These are phyloP conservation scores for Lacerta viridis DNA, from an alignment of 2,797 vertebrate genomes.

Conservation along the genomic window DNA sequence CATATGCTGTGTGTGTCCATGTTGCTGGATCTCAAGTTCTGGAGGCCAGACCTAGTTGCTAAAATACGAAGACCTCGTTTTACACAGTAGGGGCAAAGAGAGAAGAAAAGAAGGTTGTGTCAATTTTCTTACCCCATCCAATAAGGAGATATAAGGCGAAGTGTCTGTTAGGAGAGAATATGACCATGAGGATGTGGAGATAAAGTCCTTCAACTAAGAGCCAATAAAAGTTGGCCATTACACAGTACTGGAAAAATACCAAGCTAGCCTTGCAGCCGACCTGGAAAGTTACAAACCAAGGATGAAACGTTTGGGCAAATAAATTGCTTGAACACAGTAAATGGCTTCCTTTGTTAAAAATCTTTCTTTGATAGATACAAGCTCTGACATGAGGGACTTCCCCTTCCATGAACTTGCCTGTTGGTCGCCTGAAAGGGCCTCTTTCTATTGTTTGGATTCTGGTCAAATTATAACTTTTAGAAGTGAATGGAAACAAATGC, in stretches of 20 bases:
- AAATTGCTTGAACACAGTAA: conserved; percentile 32
- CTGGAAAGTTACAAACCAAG: conserved; percentile 75
- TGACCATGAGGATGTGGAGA: conserved; percentile 89
- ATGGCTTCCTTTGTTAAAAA: conserved; percentile 39
- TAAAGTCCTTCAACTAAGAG: conserved; percentile 93
- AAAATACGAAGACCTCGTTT: neutral
- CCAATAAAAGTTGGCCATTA: conserved; percentile 96
- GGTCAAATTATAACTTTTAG: conserved; percentile 27
- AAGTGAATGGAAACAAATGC: conserved; percentile 1
- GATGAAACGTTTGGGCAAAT: conserved; percentile 42
- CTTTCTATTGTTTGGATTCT: conserved; percentile 3
- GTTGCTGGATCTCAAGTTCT: neutral
- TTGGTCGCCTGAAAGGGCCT: conserved; percentile 9
- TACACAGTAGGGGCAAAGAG: neutral
- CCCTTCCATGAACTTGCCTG: conserved; percentile 19
- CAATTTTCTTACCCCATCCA: conserved; percentile 88
- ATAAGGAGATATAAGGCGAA: conserved; percentile 89
- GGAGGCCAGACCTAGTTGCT: neutral
- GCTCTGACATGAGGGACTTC: conserved; percentile 11
- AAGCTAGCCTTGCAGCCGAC: conserved; percentile 91
- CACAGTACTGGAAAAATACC: conserved; percentile 92
- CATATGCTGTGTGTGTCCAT: neutral
- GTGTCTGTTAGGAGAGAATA: conserved; percentile 87
- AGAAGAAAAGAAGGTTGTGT: conserved; percentile 4
- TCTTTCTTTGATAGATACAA: conserved; percentile 9